Evolutionary conservation across 2,888 invertebrate genomes (phyloP).

Genomic region (Bellardia bayeri): DNA sequence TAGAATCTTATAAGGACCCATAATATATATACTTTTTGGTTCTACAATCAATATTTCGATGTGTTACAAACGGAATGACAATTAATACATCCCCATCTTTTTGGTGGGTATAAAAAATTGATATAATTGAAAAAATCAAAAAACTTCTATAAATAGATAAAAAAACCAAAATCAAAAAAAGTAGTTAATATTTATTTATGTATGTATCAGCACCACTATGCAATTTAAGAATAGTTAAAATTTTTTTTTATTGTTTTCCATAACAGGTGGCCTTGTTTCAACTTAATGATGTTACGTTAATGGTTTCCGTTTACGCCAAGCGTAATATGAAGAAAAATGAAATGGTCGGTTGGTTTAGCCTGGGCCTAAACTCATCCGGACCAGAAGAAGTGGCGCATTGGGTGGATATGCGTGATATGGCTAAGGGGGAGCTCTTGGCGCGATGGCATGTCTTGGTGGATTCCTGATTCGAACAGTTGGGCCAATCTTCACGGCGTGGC

Average conservation of each 20-base stretch:
- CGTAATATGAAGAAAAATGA: constrained; percentile 97
- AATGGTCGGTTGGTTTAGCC: constrained; percentile 98
- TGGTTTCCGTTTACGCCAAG: constrained; percentile 96
- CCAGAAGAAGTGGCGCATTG: constrained; percentile 96
- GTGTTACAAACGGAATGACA: too few relatives aligned
- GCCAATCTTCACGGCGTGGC: constrained; percentile 82
- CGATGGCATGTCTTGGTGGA: constrained; percentile 96
- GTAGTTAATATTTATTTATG: too few relatives aligned
- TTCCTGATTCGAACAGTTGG: constrained; percentile 87
- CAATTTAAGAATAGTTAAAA: background rate
- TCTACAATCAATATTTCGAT: too few relatives aligned
- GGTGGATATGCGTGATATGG: constrained; percentile 95
- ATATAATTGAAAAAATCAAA: too few relatives aligned
- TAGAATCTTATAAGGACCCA: too few relatives aligned
- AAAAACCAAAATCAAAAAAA: too few relatives aligned
- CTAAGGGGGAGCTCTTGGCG: constrained; percentile 94
- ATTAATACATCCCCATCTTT: too few relatives aligned
- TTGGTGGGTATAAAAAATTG: too few relatives aligned
- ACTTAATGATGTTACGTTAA: constrained; percentile 96
- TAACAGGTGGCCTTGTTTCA: constrained; percentile 96
- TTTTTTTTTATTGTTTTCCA: background rate
- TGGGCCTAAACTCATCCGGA: constrained; percentile 96
- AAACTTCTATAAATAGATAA: too few relatives aligned
- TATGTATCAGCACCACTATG: too few relatives aligned
- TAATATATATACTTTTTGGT: too few relatives aligned